These are phyloP conservation scores for Plusia festucae DNA, from an alignment of 2,888 invertebrate species.

Conservation along the genomic window DNA sequence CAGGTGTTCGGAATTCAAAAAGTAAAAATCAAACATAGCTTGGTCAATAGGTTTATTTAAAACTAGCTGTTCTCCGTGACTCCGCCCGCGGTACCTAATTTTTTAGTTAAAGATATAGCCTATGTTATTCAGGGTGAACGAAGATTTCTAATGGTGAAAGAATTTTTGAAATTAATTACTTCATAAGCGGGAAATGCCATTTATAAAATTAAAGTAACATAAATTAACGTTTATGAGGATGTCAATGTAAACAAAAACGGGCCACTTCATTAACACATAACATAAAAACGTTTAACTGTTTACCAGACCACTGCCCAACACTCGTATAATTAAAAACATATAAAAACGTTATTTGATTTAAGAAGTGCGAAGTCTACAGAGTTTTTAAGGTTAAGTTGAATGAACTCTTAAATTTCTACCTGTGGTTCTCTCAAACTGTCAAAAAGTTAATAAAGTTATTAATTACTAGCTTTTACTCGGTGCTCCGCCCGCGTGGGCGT, in stretches of 20 bases:
- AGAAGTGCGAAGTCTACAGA: constrained; percentile 18
- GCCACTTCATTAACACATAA: constrained; percentile 67
- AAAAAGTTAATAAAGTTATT: too few relatives aligned
- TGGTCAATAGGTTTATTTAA: background rate
- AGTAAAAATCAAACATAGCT: background rate
- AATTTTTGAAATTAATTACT: too few relatives aligned
- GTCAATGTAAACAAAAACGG: constrained; percentile 54
- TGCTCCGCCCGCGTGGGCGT: too few relatives aligned
- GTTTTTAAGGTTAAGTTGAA: constrained; percentile 11
- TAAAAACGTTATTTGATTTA: constrained; percentile 51
- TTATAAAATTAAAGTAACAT: constrained; percentile 30
- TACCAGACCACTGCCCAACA: constrained; percentile 49
- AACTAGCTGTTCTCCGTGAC: too few relatives aligned
- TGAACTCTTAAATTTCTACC: constrained; percentile 8
- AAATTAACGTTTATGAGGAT: constrained; percentile 51
- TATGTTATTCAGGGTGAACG: too few relatives aligned
- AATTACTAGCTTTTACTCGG: too few relatives aligned
- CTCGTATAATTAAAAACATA: constrained; percentile 49
- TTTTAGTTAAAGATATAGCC: too few relatives aligned
- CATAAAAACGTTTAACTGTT: constrained; percentile 61
- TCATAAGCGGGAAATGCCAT: background rate
- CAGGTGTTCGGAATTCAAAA: background rate
- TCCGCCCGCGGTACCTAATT: too few relatives aligned
- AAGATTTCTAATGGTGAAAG: too few relatives aligned
- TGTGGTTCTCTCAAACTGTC: background rate